These are phyloP conservation scores for Catagonus wagneri DNA, from an alignment of 2,113 vertebrate species.

Conservation along the genomic window DNA sequence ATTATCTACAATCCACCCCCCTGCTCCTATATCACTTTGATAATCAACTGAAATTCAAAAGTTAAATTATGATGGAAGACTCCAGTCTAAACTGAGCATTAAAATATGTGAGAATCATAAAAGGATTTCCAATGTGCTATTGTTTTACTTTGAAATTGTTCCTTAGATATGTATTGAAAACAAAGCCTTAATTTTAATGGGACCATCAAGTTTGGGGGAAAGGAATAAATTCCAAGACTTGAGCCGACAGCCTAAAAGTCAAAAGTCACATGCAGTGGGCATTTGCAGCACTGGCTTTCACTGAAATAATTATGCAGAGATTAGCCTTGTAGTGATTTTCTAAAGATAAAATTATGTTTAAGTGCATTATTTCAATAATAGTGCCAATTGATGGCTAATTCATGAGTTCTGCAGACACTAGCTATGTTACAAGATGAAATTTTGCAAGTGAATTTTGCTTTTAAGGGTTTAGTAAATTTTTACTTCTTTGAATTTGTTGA, in stretches of 20 bases:
- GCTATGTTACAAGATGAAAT: not conserved
- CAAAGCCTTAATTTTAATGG: not conserved
- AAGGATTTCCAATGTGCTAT: not conserved
- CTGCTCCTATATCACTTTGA: not conserved
- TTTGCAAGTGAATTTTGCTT: not conserved
- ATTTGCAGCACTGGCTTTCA: not conserved
- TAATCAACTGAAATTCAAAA: not conserved
- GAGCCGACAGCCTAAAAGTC: not conserved
- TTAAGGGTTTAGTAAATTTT: not conserved
- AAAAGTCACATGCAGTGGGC: not conserved
- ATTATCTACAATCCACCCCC: not conserved
- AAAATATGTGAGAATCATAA: not conserved
- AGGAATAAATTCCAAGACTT: not conserved
- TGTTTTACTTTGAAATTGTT: not conserved
- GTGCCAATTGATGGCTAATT: not conserved
- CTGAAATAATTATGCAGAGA: not conserved
- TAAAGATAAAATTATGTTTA: not conserved
- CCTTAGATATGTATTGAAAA: not conserved
- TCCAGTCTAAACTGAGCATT: not conserved
- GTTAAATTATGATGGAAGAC: constrained; percentile 3
- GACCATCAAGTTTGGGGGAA: not conserved
- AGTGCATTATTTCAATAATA: not conserved
- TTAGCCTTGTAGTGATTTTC: not conserved
- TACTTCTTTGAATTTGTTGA: not conserved
- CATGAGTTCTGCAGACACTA: not conserved